Evolutionary conservation across 2,888 invertebrate genomes (phyloP).

Genomic region (Amblyjoppa fuscipennis): DNA sequence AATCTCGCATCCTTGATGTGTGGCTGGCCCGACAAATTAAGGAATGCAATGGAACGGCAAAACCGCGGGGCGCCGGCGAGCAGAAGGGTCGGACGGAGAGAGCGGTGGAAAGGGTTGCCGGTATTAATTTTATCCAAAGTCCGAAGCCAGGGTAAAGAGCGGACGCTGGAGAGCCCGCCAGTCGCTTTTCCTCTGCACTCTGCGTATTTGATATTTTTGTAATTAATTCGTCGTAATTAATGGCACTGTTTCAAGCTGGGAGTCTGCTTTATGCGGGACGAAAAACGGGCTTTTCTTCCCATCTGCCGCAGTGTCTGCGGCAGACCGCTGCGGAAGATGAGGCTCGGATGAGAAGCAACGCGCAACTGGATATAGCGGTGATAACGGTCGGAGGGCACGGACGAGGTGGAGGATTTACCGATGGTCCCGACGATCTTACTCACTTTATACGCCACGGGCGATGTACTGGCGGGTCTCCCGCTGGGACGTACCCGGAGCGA

Average conservation of each 20-base stretch:
- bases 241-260: background rate
- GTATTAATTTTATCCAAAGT: conserved; percentile 5
- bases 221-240: conserved; percentile 2
- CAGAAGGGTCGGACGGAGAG: conserved; percentile 8
- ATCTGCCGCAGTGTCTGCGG: background rate
- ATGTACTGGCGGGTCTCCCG: conserved; percentile 13
- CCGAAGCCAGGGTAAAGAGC: background rate
- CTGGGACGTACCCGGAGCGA: conserved; percentile 26
- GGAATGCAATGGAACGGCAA: conserved; percentile 65
- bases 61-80: conserved; percentile 37
- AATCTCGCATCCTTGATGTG: conserved; percentile 62
- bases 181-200: background rate
- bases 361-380: conserved; percentile 9
- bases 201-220: background rate
- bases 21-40: conserved; percentile 55
- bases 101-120: background rate
- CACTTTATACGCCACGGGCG: background rate
- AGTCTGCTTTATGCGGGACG: background rate
- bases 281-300: background rate
- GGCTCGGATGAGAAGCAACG: conserved; percentile 4
- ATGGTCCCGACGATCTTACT: conserved; percentile 20
- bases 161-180: background rate
- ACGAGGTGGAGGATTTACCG: conserved; percentile 16
- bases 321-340: background rate
- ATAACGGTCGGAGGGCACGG: conserved; percentile 2